Conservation (phyloP, 2,888 invertebrate genomes). For the Aleiodes alternator region DNA sequence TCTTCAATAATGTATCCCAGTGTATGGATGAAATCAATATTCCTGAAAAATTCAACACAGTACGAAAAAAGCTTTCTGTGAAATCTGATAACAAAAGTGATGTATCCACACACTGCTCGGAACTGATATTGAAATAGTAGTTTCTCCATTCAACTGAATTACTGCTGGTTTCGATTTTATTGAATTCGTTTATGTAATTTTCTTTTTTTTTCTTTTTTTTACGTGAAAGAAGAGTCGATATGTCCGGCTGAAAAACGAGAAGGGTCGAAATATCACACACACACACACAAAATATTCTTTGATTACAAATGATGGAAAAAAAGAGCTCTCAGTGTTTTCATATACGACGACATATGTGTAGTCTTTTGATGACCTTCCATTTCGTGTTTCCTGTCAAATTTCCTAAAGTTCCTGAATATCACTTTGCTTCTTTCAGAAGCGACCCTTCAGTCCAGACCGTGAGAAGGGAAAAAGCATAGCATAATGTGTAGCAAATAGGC, state of each 20-base stretch:
- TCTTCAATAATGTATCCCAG: neutral
- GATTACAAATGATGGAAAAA: neutral
- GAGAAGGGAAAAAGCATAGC: too few relatives aligned
- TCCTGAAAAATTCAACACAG: slow-evolving; percentile 21
- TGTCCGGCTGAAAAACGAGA: slow-evolving; percentile 17
- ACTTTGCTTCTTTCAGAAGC: neutral
- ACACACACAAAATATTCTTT: slow-evolving; percentile 14
- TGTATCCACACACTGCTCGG: neutral
- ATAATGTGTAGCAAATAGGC: too few relatives aligned
- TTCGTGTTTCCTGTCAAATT: slow-evolving; percentile 13
- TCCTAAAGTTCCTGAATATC: slow-evolving; percentile 3
- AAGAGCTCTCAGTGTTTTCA: neutral
- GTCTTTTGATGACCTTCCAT: slow-evolving; percentile 9
- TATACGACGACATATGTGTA: neutral
- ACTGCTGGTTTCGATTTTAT: slow-evolving; percentile 18
- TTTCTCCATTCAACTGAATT: slow-evolving; percentile 6
- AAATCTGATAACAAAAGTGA: slow-evolving; percentile 26
- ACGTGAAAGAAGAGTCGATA: neutral
- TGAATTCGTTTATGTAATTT: slow-evolving; percentile 13
- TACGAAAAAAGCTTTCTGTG: neutral
- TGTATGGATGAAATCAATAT: neutral
- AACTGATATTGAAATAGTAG: slow-evolving; percentile 14
- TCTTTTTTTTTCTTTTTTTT: neutral
- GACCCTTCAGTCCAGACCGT: neutral
- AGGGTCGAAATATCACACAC: slow-evolving; percentile 2